Conservation (phyloP, 2,797 vertebrate species). For the Allobates femoralis region DNA sequence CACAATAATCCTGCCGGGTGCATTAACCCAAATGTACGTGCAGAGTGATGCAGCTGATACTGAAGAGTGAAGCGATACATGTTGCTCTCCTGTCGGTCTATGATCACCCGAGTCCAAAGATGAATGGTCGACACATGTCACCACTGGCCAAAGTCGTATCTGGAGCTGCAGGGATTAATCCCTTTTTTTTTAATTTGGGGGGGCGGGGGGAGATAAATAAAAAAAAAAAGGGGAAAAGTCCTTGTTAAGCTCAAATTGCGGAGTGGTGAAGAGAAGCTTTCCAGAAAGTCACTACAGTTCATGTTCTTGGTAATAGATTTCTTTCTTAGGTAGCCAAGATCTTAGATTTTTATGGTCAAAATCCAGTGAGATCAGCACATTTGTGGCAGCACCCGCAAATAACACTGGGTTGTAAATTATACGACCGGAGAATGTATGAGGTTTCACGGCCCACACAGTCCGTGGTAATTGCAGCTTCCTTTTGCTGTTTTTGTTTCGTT, state of each 20-base stretch:
- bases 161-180: too few species aligned
- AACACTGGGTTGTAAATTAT: constrained; percentile 38
- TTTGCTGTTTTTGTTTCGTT: not conserved
- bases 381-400: constrained; percentile 1
- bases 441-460: constrained; percentile 20
- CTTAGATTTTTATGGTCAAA: constrained; percentile 13
- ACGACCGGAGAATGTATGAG: not conserved
- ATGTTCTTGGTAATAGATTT: not conserved
- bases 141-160: too few species aligned
- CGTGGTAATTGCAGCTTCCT: not conserved
- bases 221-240: not conserved
- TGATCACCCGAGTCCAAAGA: too few species aligned
- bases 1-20: not conserved
- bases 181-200: too few species aligned
- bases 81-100: too few species aligned
- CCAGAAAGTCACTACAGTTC: not conserved
- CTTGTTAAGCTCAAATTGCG: not conserved
- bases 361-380: constrained; percentile 34
- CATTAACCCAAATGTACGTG: not conserved
- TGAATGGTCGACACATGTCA: too few species aligned
- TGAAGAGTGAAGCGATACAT: not conserved
- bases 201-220: not conserved
- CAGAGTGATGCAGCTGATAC: not conserved
- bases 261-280: not conserved
- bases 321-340: not conserved